A percentile compares a stretch with the other conserved stretches of the same genome.
Conservation (phyloP, 2,113 vertebrate genomes). For the Leiothrix lutea region DNA sequence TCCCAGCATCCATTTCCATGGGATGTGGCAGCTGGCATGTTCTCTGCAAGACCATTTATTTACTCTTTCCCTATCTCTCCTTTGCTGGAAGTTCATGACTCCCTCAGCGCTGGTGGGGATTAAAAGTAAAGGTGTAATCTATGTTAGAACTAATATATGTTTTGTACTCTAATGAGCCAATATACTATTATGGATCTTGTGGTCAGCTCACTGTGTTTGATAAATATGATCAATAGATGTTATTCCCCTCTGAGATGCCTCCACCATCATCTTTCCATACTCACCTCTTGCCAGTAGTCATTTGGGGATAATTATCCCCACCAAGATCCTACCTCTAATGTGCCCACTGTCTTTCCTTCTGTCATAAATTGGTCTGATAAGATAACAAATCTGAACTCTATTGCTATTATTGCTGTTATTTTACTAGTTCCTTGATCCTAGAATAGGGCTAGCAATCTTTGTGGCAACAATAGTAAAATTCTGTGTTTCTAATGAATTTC, state of each 20-base stretch:
- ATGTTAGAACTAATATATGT: conserved; percentile 20
- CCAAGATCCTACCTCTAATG: conserved; percentile 39
- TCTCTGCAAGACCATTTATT: conserved; percentile 11
- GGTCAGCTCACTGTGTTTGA: conserved; percentile 24
- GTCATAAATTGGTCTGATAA: conserved; percentile 24
- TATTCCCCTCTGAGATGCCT: conserved; percentile 38
- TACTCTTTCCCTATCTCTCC: neutral
- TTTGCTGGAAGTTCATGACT: conserved; percentile 31
- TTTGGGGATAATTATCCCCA: conserved; percentile 42
- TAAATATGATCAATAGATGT: conserved; percentile 33
- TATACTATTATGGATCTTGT: conserved; percentile 43
- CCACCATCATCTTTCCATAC: conserved; percentile 1
- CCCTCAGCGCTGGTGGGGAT: neutral
- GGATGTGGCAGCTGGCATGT: neutral
- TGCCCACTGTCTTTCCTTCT: conserved; percentile 31
- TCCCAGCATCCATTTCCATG: neutral
- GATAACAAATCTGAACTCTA: conserved; percentile 40
- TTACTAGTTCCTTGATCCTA: conserved; percentile 30
- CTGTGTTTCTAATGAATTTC: neutral
- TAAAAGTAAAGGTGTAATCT: conserved; percentile 50
- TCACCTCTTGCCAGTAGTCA: neutral
- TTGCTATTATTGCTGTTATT: neutral
- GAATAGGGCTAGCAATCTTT: neutral
- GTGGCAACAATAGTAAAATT: neutral
- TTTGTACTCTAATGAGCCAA: conserved; percentile 28